Evolutionary conservation across 2,113 vertebrate genomes (phyloP), one percentile per base, ranked within the genome.

Genomic region (Dipodomys ordii): DNA sequence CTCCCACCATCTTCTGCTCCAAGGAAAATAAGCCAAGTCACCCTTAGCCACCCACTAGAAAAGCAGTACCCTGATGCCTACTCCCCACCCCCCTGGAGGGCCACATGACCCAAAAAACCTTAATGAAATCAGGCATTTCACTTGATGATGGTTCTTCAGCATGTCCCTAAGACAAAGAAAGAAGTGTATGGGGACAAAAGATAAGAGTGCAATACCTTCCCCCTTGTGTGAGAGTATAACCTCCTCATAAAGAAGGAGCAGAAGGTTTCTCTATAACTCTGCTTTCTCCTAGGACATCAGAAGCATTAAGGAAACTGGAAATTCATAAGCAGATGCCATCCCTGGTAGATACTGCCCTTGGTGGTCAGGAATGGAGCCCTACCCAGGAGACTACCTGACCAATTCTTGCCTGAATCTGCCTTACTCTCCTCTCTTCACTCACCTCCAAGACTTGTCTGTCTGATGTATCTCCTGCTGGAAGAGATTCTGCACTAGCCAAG

Each of bases 141-240:
- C 46, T 67, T 82, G 74, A 89, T 67, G 25, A 76, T 8, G 49
- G 18, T 65, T 69, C 44, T 83, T 53, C 62, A 4, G 28, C 89
- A 83, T 72, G 35, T 20, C 90, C 74, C 76, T 53, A n/a, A 90
- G 74, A 81, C 32, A 72, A 82, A 16, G 19, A 13, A 88, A 19
- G 12, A 27, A 72, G 16, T 28, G 13, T 93, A 85, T 85, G 46
- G 92, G 90, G 85, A 78, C 82, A 94, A 53, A 96, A 96, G 96
- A 97, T 97, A 90, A 3, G 92, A 53, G 94, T 88, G 73, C 67
- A 35, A 23, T 22, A 76, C 62, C 5, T 49, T 88, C 44, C 18
- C 30, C 76, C 23, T 65, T 30, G 27, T 78, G 44, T 68, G 25
- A 71, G 9, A 28, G 53, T 57, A 2, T 1, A 35, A 71, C 35